Conservation (phyloP, 2,797 vertebrate species). For the Enteromius mattozi region DNA sequence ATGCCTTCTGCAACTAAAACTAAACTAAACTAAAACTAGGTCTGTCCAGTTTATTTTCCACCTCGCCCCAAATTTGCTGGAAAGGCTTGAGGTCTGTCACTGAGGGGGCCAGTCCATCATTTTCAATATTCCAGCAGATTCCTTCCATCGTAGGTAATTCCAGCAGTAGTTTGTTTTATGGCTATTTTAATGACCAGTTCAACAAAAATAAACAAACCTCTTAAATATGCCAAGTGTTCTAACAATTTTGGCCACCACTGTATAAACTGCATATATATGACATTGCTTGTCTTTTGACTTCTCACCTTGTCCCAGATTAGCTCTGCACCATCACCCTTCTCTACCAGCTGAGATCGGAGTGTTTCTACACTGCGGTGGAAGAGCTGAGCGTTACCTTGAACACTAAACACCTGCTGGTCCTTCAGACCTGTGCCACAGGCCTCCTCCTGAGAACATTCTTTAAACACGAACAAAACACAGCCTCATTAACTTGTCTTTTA, state of each 20-base stretch:
- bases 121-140: background rate
- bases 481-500: background rate
- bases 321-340: slow-evolving; percentile 89
- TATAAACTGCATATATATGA: background rate
- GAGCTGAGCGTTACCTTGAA: slow-evolving; percentile 87
- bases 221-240: background rate
- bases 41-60: too few species aligned
- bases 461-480: background rate
- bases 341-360: slow-evolving; percentile 84
- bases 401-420: slow-evolving; percentile 93
- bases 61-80: too few species aligned
- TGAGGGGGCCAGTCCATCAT: too few species aligned
- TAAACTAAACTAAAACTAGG: too few species aligned
- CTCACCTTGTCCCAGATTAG: slow-evolving; percentile 97
- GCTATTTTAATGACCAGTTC: background rate
- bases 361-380: slow-evolving; percentile 92
- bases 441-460: slow-evolving; percentile 79
- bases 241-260: background rate
- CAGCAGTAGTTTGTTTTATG: too few species aligned
- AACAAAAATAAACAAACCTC: background rate
- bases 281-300: background rate
- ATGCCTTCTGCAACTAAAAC: too few species aligned
- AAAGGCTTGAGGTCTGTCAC: too few species aligned
- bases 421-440: slow-evolving; percentile 80
- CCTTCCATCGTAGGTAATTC: too few species aligned